A percentile compares a stretch with the other conserved stretches of the same genome.
phyloP scores from a whole-genome alignment of 2,797 vertebrate genomes.

The Phoeniculus purpureus region DNA sequence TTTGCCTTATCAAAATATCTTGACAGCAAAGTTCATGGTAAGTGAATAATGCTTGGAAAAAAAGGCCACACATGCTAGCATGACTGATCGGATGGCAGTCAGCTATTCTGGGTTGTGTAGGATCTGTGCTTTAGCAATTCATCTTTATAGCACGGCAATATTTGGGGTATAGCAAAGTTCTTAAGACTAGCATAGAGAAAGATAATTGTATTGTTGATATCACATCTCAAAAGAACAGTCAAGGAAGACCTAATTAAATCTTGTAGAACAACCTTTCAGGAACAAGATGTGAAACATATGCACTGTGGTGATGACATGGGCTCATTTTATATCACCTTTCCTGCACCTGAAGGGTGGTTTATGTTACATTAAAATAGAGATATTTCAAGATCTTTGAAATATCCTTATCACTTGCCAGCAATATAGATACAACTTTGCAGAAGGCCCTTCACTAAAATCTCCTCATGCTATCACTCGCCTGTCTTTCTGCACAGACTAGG shows the following conservation, averaged over 20 bases:
- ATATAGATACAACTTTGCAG: not conserved
- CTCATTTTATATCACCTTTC: not conserved
- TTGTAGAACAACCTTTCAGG: not conserved
- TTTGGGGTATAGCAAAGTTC: not conserved
- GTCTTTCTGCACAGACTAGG: not conserved
- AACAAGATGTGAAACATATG: not conserved
- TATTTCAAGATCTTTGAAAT: not conserved
- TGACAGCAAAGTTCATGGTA: not conserved
- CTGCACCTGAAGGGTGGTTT: not conserved
- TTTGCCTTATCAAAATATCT: not conserved
- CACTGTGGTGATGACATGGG: not conserved
- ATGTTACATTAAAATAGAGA: not conserved
- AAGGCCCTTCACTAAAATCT: not conserved
- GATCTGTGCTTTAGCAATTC: not conserved
- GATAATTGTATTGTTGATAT: not conserved
- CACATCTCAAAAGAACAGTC: not conserved
- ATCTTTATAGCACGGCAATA: not conserved
- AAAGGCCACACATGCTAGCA: not conserved
- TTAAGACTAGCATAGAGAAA: not conserved
- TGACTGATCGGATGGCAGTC: not conserved
- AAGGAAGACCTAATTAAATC: not conserved
- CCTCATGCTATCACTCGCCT: not conserved
- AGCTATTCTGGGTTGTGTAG: not conserved
- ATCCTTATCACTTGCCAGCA: not conserved
- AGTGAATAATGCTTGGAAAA: not conserved